A percentile compares a stretch with the other conserved stretches of the same genome.
Conservation (phyloP, 2,797 vertebrate species). For the Lacerta viridis region DNA sequence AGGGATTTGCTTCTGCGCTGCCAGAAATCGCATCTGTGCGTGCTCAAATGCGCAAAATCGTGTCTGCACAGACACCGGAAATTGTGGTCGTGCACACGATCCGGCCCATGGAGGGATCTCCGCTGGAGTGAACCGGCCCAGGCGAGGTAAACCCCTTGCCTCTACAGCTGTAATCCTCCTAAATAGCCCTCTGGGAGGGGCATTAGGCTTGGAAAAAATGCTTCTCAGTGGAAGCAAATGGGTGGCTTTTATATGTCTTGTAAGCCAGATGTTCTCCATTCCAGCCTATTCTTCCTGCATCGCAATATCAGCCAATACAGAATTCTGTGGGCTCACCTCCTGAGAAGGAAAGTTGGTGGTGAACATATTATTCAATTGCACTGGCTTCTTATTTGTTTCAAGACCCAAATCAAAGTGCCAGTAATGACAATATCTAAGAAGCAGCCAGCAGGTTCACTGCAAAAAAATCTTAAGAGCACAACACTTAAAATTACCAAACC, state of each 20-base stretch:
- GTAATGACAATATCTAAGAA: not conserved
- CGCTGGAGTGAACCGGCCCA: too few relatives aligned
- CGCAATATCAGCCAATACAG: not conserved
- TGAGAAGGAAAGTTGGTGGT: not conserved
- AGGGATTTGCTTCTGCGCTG: too few relatives aligned
- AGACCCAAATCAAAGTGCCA: not conserved
- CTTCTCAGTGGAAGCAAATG: too few relatives aligned
- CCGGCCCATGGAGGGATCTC: too few relatives aligned
- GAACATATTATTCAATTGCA: not conserved
- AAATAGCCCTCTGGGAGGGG: too few relatives aligned
- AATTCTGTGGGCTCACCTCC: not conserved
- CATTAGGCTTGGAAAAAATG: too few relatives aligned
- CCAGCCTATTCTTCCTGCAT: not conserved
- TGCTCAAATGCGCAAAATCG: too few relatives aligned
- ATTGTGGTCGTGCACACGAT: too few relatives aligned
- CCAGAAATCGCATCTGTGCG: too few relatives aligned
- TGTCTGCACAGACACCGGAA: too few relatives aligned
- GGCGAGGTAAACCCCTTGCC: too few relatives aligned
- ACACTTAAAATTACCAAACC: not conserved
- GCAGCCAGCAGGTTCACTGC: not conserved
- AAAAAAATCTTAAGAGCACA: not conserved
- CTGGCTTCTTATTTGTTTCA: not conserved
- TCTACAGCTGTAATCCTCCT: too few relatives aligned
- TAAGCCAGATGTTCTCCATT: not conserved
- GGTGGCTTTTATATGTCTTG: not conserved